Evolutionary conservation across 2,797 vertebrate species (phyloP).

Genomic region (Octomys mimax): DNA sequence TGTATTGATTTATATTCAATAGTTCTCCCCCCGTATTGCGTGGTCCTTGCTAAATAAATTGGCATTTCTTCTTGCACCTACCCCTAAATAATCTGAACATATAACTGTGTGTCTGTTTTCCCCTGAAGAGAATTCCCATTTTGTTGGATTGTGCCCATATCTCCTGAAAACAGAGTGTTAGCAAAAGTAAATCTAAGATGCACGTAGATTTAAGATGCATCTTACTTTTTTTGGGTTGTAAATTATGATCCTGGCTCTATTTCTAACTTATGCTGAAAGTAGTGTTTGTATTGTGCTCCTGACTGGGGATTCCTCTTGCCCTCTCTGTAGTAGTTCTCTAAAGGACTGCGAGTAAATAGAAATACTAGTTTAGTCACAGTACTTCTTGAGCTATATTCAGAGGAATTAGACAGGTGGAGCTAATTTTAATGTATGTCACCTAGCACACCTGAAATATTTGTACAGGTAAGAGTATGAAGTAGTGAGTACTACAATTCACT

Average conservation of each 20-base stretch:
- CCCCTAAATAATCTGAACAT: background rate
- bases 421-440: background rate
- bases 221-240: background rate
- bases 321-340: background rate
- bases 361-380: background rate
- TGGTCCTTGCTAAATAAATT: background rate
- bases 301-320: background rate
- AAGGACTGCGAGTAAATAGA: background rate
- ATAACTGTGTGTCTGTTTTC: background rate
- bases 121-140: background rate
- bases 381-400: background rate
- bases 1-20: background rate
- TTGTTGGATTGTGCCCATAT: background rate
- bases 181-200: background rate
- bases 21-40: rapidly evolving
- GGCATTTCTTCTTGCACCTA: background rate
- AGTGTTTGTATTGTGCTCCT: background rate
- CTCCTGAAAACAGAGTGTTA: background rate
- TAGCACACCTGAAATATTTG: background rate
- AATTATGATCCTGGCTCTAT: background rate
- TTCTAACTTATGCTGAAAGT: background rate
- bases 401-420: background rate
- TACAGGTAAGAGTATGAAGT: conserved; percentile 3
- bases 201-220: background rate
- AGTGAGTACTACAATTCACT: background rate